Evolutionary conservation across 2,797 vertebrate genomes (phyloP).

Genomic region (Lemur catta): DNA sequence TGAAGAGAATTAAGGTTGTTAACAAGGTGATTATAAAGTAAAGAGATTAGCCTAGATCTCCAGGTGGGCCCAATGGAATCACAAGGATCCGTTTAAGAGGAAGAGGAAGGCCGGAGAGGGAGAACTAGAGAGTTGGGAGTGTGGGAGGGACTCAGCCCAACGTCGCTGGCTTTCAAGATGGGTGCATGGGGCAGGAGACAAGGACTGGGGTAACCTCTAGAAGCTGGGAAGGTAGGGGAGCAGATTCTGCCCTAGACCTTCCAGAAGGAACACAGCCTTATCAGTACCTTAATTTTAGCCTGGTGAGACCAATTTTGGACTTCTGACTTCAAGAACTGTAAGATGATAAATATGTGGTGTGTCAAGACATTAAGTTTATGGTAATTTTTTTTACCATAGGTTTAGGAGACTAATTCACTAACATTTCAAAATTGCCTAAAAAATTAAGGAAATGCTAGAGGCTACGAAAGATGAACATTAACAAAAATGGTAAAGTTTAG

Average conservation of each 20-base stretch:
- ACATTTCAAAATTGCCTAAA: slow-evolving; percentile 10
- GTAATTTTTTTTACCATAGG: neutral
- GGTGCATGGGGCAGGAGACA: neutral
- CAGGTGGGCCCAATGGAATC: neutral
- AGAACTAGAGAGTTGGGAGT: neutral
- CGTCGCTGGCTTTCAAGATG: neutral
- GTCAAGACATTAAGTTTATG: neutral
- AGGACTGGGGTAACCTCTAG: neutral
- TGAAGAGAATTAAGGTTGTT: neutral
- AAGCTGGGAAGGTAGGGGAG: neutral
- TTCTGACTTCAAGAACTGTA: neutral
- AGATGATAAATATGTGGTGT: neutral
- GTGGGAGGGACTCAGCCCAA: neutral
- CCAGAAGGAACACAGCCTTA: neutral
- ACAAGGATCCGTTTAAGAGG: neutral
- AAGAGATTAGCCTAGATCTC: neutral
- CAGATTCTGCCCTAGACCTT: neutral
- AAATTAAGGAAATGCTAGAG: neutral
- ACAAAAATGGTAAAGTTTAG: neutral
- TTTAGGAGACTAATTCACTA: neutral
- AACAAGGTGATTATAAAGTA: neutral
- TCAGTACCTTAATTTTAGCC: neutral
- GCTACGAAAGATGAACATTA: neutral
- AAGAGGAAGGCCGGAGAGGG: neutral
- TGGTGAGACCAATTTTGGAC: neutral